A percentile compares a stretch with the other conserved stretches of the same genome.
phyloP scores from a whole-genome alignment of 2,797 vertebrate genomes.

The Aratinga solstitialis region DNA sequence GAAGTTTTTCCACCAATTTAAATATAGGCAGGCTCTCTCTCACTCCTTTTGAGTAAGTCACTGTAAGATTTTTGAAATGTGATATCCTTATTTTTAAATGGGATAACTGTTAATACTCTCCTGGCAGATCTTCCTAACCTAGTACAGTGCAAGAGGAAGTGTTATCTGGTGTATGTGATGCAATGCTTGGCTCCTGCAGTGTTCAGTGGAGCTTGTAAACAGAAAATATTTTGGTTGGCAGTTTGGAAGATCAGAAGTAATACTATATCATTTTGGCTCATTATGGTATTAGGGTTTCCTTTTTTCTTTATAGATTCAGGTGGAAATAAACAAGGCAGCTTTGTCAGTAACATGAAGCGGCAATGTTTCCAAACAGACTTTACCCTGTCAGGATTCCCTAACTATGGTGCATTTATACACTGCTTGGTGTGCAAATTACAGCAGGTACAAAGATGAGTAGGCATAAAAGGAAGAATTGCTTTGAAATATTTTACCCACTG shows the following conservation, averaged over 20 bases:
- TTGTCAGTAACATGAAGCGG: neutral
- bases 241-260: slow-evolving; percentile 27
- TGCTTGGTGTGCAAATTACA: neutral
- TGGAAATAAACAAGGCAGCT: neutral
- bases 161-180: neutral
- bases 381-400: neutral
- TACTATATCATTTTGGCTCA: neutral
- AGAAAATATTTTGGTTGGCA: slow-evolving; percentile 55
- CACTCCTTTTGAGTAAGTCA: neutral
- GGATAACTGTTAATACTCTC: neutral
- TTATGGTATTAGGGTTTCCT: neutral
- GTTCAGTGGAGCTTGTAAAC: slow-evolving; percentile 18
- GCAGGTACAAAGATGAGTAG: neutral
- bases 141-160: neutral
- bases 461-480: neutral
- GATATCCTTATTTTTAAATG: slow-evolving; percentile 2
- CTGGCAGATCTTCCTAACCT: slow-evolving; percentile 5
- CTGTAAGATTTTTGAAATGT: neutral
- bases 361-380: neutral
- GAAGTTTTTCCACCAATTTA: neutral
- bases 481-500: neutral
- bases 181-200: neutral
- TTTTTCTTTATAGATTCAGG: neutral
- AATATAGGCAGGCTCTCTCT: neutral
- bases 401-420: neutral